Base-by-base conservation (phyloP, 2,113 vertebrate genomes). In the Orthonyx spaldingii region DNA sequence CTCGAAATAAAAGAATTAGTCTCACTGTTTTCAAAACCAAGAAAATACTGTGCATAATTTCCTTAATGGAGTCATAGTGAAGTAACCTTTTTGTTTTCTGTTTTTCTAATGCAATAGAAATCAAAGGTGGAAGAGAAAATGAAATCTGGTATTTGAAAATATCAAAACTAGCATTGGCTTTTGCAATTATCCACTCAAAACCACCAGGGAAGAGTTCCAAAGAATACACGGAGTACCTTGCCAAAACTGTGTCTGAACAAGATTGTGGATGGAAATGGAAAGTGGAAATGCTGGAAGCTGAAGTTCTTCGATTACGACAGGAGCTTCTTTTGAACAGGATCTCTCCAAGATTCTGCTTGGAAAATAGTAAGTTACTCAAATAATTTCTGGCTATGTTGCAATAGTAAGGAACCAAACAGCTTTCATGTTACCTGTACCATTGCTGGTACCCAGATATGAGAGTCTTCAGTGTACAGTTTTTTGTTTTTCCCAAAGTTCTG, bases 271-370 rank as follows among this genome's bases (percentile, higher is more conserved):
- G 98, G 98, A 98, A 87, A 90, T 92, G 76, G 1, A 98, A 97
- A 93, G 98, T 97, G 39, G 84, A 95, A 96, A 90, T 32, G 3
- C 97, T 99, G 77, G 98, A 99, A 97, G 97, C 97, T 81, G 98
- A 99, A 97, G 98, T 99, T 94, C 97, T 99, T 76, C 95, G 90
- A 37, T 98, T 99, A 85, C 98, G 91, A 22, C 99, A 99, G 94
- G 98, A 99, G 47, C 91, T 98, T 53, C 95, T 99, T 80, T 94
- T 99, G 72, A 95, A 63, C 75, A 98, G 81, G 63, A 82, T 97
- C 23, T 95, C 79, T 81, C 78, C 95, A 1, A 96, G 55, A 66
- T 83, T 93, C 28, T 59, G 16, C 84, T 75, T 84, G 77, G 85
- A 97, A 92, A 97, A 90, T 15, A 93, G 98, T 98, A 78, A 97